Evolutionary conservation across 2,888 invertebrate species (phyloP), one percentile per base, ranked within the genome.

Genomic region (Rhingia rostrata): DNA sequence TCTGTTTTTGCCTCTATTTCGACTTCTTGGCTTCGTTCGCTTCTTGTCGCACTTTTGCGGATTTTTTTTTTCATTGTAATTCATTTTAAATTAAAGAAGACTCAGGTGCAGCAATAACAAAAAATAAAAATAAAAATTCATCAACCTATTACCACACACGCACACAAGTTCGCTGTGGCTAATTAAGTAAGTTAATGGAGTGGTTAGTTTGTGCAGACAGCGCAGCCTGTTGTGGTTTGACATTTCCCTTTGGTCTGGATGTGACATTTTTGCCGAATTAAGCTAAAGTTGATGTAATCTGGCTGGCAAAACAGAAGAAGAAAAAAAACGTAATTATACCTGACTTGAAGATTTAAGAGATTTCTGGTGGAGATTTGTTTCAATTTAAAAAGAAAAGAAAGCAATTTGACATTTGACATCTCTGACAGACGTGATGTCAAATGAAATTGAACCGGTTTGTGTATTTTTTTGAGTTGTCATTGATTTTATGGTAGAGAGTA

Each of bases 161-260:
- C 4, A n/a, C 32, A 45, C 32, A n/a, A 32, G 35, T 41, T 9
- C 47, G 14, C 37, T 37, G 54, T 56, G 63, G 63, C 7, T 64
- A 56, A 73, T 73, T 64, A 64, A 47, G n/a, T 47, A 37, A 73
- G 22, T 73, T 73, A 64, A 73, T 63, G 63, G 56, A 37, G 39
- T 63, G 56, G 45, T 45, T 37, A 37, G 12, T 9, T 3, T 45
- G 39, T 45, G 37, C 49, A 33, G 12, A 10, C 6, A 37, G 22
- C 22, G 22, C 22, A 22, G 22, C 22, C n/a, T n/a, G n/a, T 22
- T 22, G 22, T 22, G 2, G 22, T 22, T 22, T 22, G 22, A 47
- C 7, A 39, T 56, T 69, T 47, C 37, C 33, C n/a, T 73, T 54
- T 10, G 4, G 14, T 37, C 6, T 56, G 30, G 1, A 53, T 72